phyloP scores from a whole-genome alignment of 1,140 invertebrate species.

The Plutomurus gul region DNA sequence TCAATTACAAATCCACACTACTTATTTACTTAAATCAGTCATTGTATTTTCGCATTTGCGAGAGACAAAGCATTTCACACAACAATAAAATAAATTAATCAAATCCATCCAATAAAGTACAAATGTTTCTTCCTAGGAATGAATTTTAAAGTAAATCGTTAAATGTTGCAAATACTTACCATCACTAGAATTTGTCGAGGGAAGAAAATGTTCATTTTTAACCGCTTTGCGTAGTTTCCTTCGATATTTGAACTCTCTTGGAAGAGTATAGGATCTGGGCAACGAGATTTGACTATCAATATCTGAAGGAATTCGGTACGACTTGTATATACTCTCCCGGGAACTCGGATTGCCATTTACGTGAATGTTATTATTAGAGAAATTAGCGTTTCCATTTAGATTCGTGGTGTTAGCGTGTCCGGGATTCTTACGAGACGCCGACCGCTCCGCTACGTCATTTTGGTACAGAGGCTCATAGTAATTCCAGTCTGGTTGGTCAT shows the following conservation, averaged over 20 bases:
- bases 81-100: no score
- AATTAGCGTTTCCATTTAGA: not conserved
- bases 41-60: no score
- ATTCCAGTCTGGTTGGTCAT: conserved; percentile 57
- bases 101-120: no score
- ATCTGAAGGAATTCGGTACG: conserved; percentile 68
- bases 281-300: conserved; percentile 77
- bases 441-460: conserved; percentile 19
- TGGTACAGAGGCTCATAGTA: conserved; percentile 61
- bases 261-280: conserved; percentile 79
- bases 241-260: conserved; percentile 82
- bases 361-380: conserved; percentile 55
- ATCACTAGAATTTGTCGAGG: conserved; percentile 82
- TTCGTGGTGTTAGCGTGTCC: not conserved
- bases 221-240: conserved; percentile 63
- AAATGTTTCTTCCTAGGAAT: no score
- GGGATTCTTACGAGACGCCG: not conserved
- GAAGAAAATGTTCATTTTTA: conserved; percentile 68
- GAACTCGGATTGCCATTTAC: conserved; percentile 41
- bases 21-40: not conserved
- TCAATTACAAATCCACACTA: not conserved
- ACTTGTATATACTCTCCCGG: conserved; percentile 59
- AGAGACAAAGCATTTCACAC: no score
- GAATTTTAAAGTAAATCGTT: no score
- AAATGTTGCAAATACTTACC: no score